Percentiles rank a stretch among this genome's conserved stretches.
These are phyloP conservation scores for Atta cephalotes DNA, from an alignment of 1,140 invertebrate genomes.

Conservation along the genomic window DNA sequence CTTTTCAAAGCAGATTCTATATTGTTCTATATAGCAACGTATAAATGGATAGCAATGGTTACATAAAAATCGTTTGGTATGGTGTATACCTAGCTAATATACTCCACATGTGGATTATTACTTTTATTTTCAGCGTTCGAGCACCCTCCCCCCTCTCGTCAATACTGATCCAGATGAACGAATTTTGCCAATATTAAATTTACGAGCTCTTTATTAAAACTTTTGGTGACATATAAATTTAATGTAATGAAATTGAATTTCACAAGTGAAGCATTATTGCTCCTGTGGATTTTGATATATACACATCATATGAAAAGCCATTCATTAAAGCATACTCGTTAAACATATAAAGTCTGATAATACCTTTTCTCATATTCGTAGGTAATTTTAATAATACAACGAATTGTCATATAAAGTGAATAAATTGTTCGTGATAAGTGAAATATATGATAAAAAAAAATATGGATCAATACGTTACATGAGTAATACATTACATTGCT, in stretches of 20 bases:
- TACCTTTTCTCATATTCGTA: neutral
- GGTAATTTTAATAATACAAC: constrained; percentile 5
- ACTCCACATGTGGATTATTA: constrained; percentile 50
- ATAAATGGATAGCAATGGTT: constrained; percentile 43
- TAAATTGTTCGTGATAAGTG: neutral
- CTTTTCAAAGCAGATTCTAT: constrained; percentile 40
- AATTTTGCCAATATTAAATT: constrained; percentile 56
- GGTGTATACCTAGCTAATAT: constrained; percentile 45
- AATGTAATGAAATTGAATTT: constrained; percentile 54
- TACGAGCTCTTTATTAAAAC: constrained; percentile 57
- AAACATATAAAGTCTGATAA: constrained; percentile 29
- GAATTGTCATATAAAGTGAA: neutral
- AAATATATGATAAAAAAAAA: neutral
- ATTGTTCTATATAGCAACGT: constrained; percentile 33
- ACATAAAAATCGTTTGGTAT: constrained; percentile 43
- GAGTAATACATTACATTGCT: neutral
- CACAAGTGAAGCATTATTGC: constrained; percentile 37
- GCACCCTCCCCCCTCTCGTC: neutral
- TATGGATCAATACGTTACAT: neutral
- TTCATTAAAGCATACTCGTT: constrained; percentile 45
- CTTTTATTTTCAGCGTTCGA: constrained; percentile 58
- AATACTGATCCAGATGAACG: constrained; percentile 52
- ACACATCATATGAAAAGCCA: constrained; percentile 5
- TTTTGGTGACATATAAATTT: constrained; percentile 43
- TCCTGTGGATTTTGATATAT: constrained; percentile 28